Evolutionary conservation across 2,888 invertebrate genomes (phyloP).

Genomic region (Cosmorhoe ocellata): DNA sequence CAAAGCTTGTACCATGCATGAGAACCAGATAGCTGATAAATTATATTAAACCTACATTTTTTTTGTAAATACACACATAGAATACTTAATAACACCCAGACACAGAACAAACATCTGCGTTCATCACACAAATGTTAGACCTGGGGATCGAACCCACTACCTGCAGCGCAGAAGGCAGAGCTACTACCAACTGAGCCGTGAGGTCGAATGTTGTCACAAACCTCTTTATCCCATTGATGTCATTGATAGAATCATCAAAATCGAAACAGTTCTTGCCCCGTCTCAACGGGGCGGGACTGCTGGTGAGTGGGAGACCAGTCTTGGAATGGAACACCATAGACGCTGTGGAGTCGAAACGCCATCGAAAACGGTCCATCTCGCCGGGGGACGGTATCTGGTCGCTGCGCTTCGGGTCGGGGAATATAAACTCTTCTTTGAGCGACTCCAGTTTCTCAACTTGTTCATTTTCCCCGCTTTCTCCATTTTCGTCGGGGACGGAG

Average conservation of each 20-base stretch:
- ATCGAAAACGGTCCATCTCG: conserved; percentile 88
- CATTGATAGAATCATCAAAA: conserved; percentile 90
- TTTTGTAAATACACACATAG: too few species aligned
- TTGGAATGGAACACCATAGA: conserved; percentile 92
- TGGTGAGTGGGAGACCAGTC: conserved; percentile 91
- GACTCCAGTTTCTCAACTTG: conserved; percentile 16
- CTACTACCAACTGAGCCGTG: too few species aligned
- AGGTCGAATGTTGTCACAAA: conserved; percentile 48
- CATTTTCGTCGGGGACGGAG: conserved; percentile 19
- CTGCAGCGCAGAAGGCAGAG: too few species aligned
- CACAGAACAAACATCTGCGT: too few species aligned
- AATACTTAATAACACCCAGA: too few species aligned
- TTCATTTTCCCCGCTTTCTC: conserved; percentile 11
- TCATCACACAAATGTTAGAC: too few species aligned
- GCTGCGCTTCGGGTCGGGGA: conserved; percentile 48
- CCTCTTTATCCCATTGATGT: conserved; percentile 92
- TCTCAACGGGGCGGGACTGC: conserved; percentile 92
- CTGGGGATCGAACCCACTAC: too few species aligned
- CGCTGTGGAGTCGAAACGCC: conserved; percentile 89
- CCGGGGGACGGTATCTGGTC: conserved; percentile 83
- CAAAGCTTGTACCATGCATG: too few species aligned
- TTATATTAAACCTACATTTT: too few species aligned
- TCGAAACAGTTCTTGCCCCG: conserved; percentile 91
- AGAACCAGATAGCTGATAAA: too few species aligned
- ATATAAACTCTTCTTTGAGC: conserved; percentile 47